Base-by-base conservation (phyloP, 1,140 invertebrate genomes). In the Drosophila subpulchrella region DNA sequence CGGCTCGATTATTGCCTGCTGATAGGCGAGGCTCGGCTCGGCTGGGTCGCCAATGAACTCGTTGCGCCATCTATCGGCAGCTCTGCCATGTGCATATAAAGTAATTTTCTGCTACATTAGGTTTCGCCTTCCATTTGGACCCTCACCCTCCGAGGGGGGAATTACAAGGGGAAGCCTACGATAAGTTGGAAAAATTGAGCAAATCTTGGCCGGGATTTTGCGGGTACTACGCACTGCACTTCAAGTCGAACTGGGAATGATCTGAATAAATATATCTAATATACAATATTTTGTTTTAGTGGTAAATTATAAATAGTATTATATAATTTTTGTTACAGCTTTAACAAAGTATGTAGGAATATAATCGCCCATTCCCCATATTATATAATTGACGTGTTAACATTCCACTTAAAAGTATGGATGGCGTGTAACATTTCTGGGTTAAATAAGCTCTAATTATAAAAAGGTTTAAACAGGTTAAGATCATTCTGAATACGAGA, bases 91-190 rank as follows among this genome's bases (percentile, higher is more conserved):
- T 74, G 84, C 83, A 89, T 80, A 89, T 88, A 88, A 88, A 88
- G 80, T 84, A 88, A 88, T 88, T 88, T 88, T 88, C 83, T 88
- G 84, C 72, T 89, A 83, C 83, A 88, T 88, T 88, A 88, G 84
- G 32, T 88, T 76, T 76, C 41, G 70, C 44, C 68, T 75, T 78
- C 47, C 70, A 61, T 61, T 77, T 50, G 67, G 61, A 66, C 32
- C 60, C 41, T 68, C 30, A 27, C 27, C 27, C 27, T 27, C 20
- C 4, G 10, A 6, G 4, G 27, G 24, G 7, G 30, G 1, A 10
- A 36, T 6, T 17, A 12, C 5, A 3, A 10, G 42, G 42, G 17
- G 7, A 8, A 36, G 51, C 39, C 48, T 38, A 24, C 47, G 32
- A 56, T 41, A 57, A 48, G 66, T 71, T 34, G 61, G 24, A 67